Evolutionary conservation across 2,797 vertebrate genomes (phyloP), one percentile per base, ranked within the genome.

Genomic region (Limnodromus scolopaceus): DNA sequence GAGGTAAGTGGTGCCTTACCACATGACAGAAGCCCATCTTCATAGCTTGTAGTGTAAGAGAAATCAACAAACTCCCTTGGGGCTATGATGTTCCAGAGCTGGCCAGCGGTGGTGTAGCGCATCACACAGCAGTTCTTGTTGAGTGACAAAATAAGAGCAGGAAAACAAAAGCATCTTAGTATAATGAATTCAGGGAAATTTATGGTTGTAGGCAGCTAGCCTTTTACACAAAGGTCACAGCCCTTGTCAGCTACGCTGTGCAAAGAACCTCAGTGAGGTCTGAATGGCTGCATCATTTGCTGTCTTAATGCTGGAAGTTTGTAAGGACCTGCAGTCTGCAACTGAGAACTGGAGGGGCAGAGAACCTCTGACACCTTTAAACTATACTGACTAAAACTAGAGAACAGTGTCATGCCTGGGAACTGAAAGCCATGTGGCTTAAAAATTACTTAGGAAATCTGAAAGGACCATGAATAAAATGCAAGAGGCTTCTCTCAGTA

Each of bases 21-120:
- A 76, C 99, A 99, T 48, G 99, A 98, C 71, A 99, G 95, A 92
- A 99, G 98, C 11, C 98, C 99, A 14, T 98, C 97, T 96, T 98
- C 94, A 91, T 98, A 98, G 51, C 39, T 93, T 43, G 98, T 98
- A 23, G 99, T 99, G 61, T 98, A 98, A 84, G 99, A 99, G 96
- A 99, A 98, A 97, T 99, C 98, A 68, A 99, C 95, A 92, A 99
- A 99, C 75, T 99, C 98, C 90, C 99, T 98, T 18, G 99, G 98
- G 45, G 99, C 97, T 87, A 99, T 97, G 58, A 99, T 98, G 92
- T 99, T 98, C 98, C 98, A 98, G 58, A 99, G 97, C 93, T 99
- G 99, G 34, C 98, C 98, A 72, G 98, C 98, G 46, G 98, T 99
- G 17, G 98, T 98, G 39, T 99, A 99, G 53, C 97, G 98, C 98